Percentiles rank a stretch among this genome's conserved stretches.
These are phyloP conservation scores for Acanthosepion esculentum DNA, from an alignment of 2,888 invertebrate species.

Conservation along the genomic window DNA sequence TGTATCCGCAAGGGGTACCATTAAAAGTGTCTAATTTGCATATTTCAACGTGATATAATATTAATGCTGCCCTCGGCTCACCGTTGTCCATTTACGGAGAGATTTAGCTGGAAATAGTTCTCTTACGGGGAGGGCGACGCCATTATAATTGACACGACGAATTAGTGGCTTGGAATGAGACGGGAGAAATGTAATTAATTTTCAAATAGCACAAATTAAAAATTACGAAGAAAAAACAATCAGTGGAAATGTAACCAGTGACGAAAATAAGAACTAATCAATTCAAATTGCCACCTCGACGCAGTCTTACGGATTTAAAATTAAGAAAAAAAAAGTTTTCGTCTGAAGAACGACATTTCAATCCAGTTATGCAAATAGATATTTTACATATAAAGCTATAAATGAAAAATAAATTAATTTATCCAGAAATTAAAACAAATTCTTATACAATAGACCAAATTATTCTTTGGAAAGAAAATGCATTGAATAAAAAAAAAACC, in stretches of 20 bases:
- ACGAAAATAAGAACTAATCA: neutral
- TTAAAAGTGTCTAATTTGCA: neutral
- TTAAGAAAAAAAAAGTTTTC: neutral
- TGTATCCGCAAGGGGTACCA: neutral
- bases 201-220: neutral
- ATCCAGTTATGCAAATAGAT: too few relatives aligned
- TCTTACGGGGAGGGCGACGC: neutral
- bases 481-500: too few relatives aligned
- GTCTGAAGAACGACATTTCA: too few relatives aligned
- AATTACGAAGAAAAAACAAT: neutral
- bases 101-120: neutral
- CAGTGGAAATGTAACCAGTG: neutral
- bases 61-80: neutral
- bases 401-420: too few relatives aligned
- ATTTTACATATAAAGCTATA: too few relatives aligned
- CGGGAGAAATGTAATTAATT: neutral
- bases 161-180: neutral
- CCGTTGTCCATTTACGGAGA: neutral
- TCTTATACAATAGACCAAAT: too few relatives aligned
- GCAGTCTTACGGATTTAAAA: neutral
- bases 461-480: too few relatives aligned
- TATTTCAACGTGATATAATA: neutral
- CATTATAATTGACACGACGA: neutral
- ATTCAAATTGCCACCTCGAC: neutral
- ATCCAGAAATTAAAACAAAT: too few relatives aligned